Conservation (phyloP, 2,888 invertebrate genomes). For the Anthrax anthrax region DNA sequence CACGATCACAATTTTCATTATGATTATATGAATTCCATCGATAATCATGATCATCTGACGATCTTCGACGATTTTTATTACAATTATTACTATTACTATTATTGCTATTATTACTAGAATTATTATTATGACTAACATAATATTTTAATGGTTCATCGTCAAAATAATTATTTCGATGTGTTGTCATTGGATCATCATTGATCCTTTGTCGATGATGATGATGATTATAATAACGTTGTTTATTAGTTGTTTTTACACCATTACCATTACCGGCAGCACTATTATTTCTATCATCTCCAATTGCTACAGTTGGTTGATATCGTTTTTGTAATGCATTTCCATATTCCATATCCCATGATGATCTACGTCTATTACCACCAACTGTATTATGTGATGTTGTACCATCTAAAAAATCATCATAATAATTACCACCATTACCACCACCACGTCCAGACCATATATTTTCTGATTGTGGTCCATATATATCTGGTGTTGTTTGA, state of each 20-base stretch:
- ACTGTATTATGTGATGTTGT: background rate
- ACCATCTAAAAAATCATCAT: too few relatives aligned
- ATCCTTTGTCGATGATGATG: too few relatives aligned
- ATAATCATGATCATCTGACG: conserved; percentile 33
- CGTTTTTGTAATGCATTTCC: conserved; percentile 6
- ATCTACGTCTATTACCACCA: conserved; percentile 11
- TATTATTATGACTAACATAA: background rate
- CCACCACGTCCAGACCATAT: conserved; percentile 11
- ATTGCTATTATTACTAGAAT: background rate
- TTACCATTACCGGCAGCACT: too few relatives aligned
- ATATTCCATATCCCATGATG: conserved; percentile 7
- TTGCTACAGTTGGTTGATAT: too few relatives aligned
- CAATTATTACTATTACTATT: background rate
- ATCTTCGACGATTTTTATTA: conserved; percentile 24
- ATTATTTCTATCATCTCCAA: too few relatives aligned
- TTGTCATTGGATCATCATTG: background rate
- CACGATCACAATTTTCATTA: background rate
- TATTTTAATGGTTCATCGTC: conserved; percentile 10
- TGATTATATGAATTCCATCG: conserved; percentile 14
- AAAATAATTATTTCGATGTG: conserved; percentile 4
- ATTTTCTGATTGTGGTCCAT: conserved; percentile 40
- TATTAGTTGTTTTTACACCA: too few relatives aligned
- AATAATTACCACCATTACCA: too few relatives aligned
- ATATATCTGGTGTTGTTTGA: conserved; percentile 49
- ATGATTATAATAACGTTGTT: too few relatives aligned